A percentile compares a stretch with the other conserved stretches of the same genome.
These are phyloP conservation scores for Enteromius paludinosus DNA, from an alignment of 2,797 vertebrate species.

Conservation along the genomic window DNA sequence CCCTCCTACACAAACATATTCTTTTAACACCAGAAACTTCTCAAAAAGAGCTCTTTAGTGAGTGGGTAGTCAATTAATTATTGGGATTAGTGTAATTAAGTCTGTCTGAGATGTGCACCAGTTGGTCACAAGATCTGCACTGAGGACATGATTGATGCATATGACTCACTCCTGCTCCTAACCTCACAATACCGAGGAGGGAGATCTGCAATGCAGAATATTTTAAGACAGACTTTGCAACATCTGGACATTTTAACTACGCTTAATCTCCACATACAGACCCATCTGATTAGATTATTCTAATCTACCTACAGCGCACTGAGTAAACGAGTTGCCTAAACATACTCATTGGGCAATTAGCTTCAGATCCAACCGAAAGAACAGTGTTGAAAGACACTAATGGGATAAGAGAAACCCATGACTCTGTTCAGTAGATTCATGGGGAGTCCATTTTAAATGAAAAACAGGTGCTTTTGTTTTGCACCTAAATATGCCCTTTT, in stretches of 20 bases:
- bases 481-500: neutral
- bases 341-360: conserved; percentile 27
- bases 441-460: neutral
- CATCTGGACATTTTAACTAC: neutral
- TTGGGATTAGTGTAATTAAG: conserved; percentile 23
- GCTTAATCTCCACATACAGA: conserved; percentile 12
- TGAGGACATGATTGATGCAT: conserved; percentile 13
- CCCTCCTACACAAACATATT: neutral
- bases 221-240: neutral
- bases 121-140: neutral
- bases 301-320: conserved; percentile 24
- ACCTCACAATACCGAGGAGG: neutral
- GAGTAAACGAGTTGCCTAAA: conserved; percentile 19
- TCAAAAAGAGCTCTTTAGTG: neutral
- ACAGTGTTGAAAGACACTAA: conserved; percentile 30
- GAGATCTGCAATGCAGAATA: conserved; percentile 31
- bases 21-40: neutral
- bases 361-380: conserved; percentile 6
- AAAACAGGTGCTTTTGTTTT: conserved; percentile 18
- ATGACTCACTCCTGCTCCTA: conserved; percentile 31
- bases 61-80: conserved; percentile 32
- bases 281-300: conserved; percentile 20
- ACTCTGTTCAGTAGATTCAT: conserved; percentile 8
- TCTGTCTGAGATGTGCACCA: neutral
- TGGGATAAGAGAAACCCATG: conserved; percentile 7